A percentile compares a stretch with the other conserved stretches of the same genome.
phyloP scores from a whole-genome alignment of 1,140 invertebrate genomes.

The Heliconius hermathena region DNA sequence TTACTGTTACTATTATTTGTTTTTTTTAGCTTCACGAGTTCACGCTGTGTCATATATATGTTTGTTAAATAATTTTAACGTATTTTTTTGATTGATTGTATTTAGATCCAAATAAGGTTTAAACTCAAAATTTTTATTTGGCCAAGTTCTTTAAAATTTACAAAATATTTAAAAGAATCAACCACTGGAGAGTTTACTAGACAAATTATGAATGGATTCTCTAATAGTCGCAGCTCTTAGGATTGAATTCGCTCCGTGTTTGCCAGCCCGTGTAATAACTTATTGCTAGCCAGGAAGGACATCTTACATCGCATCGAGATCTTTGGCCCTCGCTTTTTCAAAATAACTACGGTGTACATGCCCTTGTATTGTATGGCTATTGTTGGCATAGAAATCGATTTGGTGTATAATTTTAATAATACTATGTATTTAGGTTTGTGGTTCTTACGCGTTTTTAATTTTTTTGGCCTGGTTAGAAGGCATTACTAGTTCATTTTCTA shows the following conservation, averaged over 20 bases:
- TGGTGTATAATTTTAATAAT: neutral
- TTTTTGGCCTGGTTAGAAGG: neutral
- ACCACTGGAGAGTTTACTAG: neutral
- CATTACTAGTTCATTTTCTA: no score
- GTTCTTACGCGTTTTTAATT: neutral
- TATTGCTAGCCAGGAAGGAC: conserved; percentile 62
- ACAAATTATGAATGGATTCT: conserved; percentile 5
- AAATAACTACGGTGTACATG: neutral
- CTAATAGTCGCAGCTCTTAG: conserved; percentile 18
- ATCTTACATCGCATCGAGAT: conserved; percentile 57
- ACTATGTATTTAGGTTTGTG: neutral
- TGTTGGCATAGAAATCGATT: neutral
- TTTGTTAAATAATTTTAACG: no score
- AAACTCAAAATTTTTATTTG: no score
- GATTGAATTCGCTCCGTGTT: conserved; percentile 44
- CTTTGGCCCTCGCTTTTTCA: conserved; percentile 62
- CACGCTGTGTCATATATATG: no score
- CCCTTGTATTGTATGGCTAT: neutral
- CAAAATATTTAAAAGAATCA: neutral
- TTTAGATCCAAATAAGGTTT: no score
- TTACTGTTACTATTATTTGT: no score
- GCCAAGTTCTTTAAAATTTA: no score
- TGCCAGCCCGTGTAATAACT: conserved; percentile 63
- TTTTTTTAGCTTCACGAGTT: neutral
- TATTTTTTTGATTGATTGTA: no score